Base-by-base conservation (phyloP, 2,888 invertebrate genomes). In the Octonoba sinensis region DNA sequence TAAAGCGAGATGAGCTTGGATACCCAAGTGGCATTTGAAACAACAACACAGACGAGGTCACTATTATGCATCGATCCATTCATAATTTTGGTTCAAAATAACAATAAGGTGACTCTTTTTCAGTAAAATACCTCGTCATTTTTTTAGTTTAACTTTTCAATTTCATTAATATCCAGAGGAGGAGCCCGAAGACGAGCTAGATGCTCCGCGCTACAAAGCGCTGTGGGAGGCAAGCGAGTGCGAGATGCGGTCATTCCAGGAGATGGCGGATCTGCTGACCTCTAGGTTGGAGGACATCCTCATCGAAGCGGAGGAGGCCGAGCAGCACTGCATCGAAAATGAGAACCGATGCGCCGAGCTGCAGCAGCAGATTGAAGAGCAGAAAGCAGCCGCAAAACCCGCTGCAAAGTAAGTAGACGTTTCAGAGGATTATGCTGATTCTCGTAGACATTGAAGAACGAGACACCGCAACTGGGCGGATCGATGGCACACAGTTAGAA, bases 221-320 rank as follows among this genome's bases (percentile, higher is more conserved):
- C 57, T 77, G 16, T 77, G 77, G 77, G 70, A 77, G 18, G 57
- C 62, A 12, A 77, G 64, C 20, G 77, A 77, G 20, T 70, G 62
- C 36, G 64, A 70, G 49, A 77, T 64, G 49, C 54, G 54, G 46
- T 70, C 70, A 3, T 36, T 77, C 13, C 46, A 54, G n/a, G 70
- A 70, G 27, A 77, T 77, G 70, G 47, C 70, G 16, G 18, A 27
- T 0, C 22, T 62, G 47, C 24, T 77, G 24, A 57, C 70, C 0
- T 16, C 20, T 18, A 36, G 70, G 22, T 16, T 77, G 16, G 70
- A 77, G 13, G 64, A 64, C 15, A 51, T 77, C 16, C 36, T 62
- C 18, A 15, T 57, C 13, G 22, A 56, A 0, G 62, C 70, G 1
- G 77, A 77, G 47, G 49, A 62, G 12, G 77, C 77, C 0, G 77